phyloP scores from a whole-genome alignment of 1,140 invertebrate genomes.

The Plectrocnemia conspersa region DNA sequence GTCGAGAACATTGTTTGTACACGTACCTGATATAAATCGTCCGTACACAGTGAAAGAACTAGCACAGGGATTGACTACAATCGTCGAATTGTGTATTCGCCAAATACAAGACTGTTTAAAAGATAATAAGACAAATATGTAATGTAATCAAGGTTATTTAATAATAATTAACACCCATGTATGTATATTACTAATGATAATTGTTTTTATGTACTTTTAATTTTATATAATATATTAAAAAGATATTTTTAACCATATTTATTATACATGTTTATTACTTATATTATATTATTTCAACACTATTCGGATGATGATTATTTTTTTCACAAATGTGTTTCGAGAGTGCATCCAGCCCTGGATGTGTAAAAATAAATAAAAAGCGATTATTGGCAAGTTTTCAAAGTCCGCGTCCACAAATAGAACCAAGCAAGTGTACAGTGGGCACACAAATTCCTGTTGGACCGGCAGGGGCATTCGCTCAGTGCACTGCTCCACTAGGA shows the following conservation, averaged over 20 bases:
- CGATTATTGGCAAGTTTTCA: constrained; percentile 25
- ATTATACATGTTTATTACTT: not conserved
- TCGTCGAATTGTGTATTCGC: constrained; percentile 49
- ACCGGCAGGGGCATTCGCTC: not conserved
- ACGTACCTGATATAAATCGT: constrained; percentile 57
- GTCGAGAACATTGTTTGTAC: constrained; percentile 57
- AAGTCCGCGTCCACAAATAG: constrained; percentile 27
- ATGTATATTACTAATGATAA: not conserved
- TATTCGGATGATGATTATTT: not conserved
- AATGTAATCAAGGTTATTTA: not conserved
- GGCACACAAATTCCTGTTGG: constrained; percentile 16
- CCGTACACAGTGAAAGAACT: constrained; percentile 51
- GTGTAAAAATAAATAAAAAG: constrained; percentile 26
- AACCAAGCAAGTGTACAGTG: constrained; percentile 7
- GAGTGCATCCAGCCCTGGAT: constrained; percentile 11
- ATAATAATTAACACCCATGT: not conserved
- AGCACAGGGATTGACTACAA: constrained; percentile 52
- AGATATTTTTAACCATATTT: not conserved
- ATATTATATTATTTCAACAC: too few species aligned
- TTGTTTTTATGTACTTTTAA: not conserved
- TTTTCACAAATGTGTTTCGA: too few species aligned
- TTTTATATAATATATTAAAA: not conserved
- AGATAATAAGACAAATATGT: too few species aligned
- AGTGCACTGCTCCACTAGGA: constrained; percentile 9
- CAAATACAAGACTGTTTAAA: constrained; percentile 39